A percentile compares a stretch with the other conserved stretches of the same genome.
phyloP scores from a whole-genome alignment of 2,113 vertebrate genomes.

The Spilogale gracilis region DNA sequence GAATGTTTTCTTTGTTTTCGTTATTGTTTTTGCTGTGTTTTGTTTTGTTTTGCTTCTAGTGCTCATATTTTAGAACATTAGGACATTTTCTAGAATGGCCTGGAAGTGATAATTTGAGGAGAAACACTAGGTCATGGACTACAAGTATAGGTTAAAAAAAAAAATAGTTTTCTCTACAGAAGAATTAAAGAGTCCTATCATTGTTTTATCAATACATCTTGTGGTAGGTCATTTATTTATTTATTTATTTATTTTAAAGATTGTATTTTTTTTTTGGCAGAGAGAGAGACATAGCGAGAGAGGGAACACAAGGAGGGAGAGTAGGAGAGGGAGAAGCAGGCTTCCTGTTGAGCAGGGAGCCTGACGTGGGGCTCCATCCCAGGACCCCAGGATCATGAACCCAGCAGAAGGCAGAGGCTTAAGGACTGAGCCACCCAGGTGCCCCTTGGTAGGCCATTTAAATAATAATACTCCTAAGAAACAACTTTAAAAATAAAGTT shows the following conservation, averaged over 20 bases:
- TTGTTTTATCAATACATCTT: background rate
- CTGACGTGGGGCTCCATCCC: no score
- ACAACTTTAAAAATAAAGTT: background rate
- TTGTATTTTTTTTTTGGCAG: no score
- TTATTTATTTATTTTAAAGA: no score
- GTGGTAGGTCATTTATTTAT: background rate
- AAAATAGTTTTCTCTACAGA: background rate
- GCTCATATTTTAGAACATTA: conserved; percentile 42
- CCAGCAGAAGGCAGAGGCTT: no score
- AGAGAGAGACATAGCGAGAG: no score
- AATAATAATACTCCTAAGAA: background rate
- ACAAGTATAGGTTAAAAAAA: background rate
- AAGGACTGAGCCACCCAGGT: no score
- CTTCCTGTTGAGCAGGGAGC: no score
- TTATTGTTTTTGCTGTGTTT: background rate
- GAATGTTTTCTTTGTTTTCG: background rate
- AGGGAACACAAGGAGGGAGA: no score
- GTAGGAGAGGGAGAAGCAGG: no score
- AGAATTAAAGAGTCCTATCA: background rate
- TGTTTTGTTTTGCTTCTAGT: background rate
- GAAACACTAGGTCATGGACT: background rate
- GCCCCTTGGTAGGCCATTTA: background rate
- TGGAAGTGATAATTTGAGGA: background rate
- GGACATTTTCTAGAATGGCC: conserved; percentile 27
- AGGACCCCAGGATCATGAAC: no score